A percentile compares a stretch with the other conserved stretches of the same genome.
phyloP scores from a whole-genome alignment of 1,140 invertebrate genomes.

The Cydia strobilella region DNA sequence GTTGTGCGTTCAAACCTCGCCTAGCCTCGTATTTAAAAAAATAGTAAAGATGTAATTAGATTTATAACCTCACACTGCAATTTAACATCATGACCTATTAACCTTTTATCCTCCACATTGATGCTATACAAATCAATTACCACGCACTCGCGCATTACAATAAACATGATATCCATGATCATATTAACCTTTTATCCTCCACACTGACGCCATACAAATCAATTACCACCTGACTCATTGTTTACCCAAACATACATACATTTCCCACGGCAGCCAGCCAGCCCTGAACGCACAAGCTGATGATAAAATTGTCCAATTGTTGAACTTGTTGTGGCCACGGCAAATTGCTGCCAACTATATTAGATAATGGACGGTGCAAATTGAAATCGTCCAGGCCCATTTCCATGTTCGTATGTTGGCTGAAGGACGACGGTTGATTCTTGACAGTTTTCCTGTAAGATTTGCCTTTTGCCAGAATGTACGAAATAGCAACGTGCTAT shows the following conservation, averaged over 20 bases:
- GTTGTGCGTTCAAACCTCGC: too few relatives aligned
- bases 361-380: constrained; percentile 73
- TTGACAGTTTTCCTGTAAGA: constrained; percentile 9
- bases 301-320: constrained; percentile 72
- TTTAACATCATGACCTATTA: background rate
- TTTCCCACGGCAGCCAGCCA: constrained; percentile 42
- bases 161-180: background rate
- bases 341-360: constrained; percentile 68
- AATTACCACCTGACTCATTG: constrained; percentile 36
- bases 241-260: constrained; percentile 33
- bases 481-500: too few relatives aligned
- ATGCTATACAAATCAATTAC: background rate
- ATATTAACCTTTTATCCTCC: background rate
- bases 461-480: background rate
- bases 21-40: too few relatives aligned
- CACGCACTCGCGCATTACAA: too few relatives aligned
- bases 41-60: too few relatives aligned
- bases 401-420: constrained; percentile 35
- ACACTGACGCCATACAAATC: background rate
- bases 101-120: background rate
- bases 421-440: constrained; percentile 15
- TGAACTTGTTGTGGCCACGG: constrained; percentile 55
- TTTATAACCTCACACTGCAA: too few relatives aligned
- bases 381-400: constrained; percentile 53
- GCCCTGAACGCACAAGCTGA: constrained; percentile 44